Evolutionary conservation across 1,140 invertebrate genomes (phyloP).

Genomic region (Neodiprion fabricii): DNA sequence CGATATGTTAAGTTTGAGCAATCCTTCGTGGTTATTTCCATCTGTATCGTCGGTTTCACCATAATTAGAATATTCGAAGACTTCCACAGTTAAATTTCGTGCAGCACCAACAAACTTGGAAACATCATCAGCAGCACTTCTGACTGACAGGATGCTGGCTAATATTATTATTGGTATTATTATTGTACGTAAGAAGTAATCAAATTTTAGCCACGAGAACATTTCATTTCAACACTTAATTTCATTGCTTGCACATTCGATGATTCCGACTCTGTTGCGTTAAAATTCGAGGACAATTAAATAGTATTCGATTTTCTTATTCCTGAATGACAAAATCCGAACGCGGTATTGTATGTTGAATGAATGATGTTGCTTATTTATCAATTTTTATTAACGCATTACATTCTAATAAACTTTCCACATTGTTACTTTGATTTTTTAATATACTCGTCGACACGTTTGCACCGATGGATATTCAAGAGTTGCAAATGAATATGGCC

Average conservation of each 20-base stretch:
- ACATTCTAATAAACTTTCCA: not conserved
- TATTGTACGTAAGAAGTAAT: not conserved
- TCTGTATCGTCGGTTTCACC: constrained; percentile 89
- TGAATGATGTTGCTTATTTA: too few species aligned
- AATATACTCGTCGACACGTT: not conserved
- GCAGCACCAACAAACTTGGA: not conserved
- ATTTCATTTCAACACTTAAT: not conserved
- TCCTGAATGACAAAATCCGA: too few species aligned
- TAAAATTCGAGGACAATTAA: not conserved
- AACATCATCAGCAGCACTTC: not conserved
- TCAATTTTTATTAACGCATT: not conserved
- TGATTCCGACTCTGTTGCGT: not conserved
- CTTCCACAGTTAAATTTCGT: not conserved
- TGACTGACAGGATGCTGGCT: not conserved
- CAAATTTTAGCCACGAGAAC: not conserved
- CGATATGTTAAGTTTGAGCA: constrained; percentile 40
- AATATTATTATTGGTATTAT: not conserved
- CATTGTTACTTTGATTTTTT: not conserved
- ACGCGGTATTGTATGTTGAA: too few species aligned
- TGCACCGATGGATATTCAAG: too few species aligned
- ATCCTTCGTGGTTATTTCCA: constrained; percentile 56
- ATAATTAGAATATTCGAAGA: constrained; percentile 84
- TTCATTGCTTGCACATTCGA: not conserved
- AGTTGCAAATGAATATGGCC: too few species aligned
- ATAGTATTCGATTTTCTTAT: too few species aligned